phyloP scores from a whole-genome alignment of 2,797 vertebrate genomes.

The Alca torda region DNA sequence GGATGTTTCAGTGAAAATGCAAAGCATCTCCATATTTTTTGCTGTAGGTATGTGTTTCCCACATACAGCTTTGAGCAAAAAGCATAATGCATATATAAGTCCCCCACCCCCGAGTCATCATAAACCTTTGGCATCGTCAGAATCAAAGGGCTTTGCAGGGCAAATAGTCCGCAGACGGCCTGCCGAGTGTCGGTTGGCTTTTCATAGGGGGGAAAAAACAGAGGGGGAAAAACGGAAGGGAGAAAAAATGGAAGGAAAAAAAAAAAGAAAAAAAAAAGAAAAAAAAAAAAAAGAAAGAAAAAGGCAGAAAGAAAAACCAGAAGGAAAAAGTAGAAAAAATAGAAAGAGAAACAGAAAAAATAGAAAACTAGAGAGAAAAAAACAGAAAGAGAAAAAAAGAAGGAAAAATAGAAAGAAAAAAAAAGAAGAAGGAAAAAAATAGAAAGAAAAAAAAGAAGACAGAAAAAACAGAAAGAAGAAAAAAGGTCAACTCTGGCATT shows the following conservation, averaged over 20 bases:
- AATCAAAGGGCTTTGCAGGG: not conserved
- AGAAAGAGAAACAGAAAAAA: not conserved
- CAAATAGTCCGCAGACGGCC: not conserved
- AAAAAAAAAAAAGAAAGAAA: not conserved
- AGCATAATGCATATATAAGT: not conserved
- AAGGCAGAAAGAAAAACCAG: too few relatives aligned
- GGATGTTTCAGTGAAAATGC: not conserved
- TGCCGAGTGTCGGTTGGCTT: not conserved
- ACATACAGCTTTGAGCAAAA: not conserved
- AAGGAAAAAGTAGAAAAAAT: not conserved
- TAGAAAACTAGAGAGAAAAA: too few relatives aligned
- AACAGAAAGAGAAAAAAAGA: too few relatives aligned
- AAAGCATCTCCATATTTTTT: not conserved
- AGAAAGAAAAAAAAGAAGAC: not conserved
- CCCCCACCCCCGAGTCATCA: not conserved
- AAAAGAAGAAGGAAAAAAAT: too few relatives aligned
- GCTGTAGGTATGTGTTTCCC: not conserved
- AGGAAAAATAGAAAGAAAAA: not conserved
- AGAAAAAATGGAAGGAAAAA: not conserved
- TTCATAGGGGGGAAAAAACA: not conserved
- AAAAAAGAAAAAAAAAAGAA: too few relatives aligned
- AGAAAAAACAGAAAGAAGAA: not conserved
- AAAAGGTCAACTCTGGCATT: not conserved
- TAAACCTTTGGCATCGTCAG: not conserved
- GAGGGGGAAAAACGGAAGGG: too few relatives aligned